Evolutionary conservation across 2,113 vertebrate genomes (phyloP), one percentile per base, ranked within the genome.

Genomic region (Origma solitaria): DNA sequence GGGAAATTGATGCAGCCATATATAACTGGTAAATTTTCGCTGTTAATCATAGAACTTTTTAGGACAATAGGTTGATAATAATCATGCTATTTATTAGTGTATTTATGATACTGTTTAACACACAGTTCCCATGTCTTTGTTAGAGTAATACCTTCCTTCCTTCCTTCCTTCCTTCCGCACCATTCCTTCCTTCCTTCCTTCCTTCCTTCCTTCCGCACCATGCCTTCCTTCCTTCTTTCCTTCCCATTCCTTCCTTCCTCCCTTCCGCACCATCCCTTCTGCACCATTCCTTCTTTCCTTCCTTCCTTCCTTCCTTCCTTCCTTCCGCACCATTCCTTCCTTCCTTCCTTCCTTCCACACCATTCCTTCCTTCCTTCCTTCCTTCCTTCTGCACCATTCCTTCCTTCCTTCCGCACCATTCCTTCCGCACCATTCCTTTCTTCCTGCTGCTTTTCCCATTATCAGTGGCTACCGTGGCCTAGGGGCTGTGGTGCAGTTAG

Each of bases 191-290:
- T 50, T 8, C 14, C 10, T 12, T 9, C 37, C 23, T 35, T 13
- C 27, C 8, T 11, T 8, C 13, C 8, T 17, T 10, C 19, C 16
- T 10, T 14, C 7, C 27, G n/a, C n/a, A n/a, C n/a, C n/a, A n/a
- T 11, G 20, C 7, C 18, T 19, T 2, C n/a, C 5, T 50, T 8
- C 14, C 10, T 12, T 9, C 37, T 19, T 35, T 13, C 30, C 31
- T 47, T 15, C 13, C 24, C n/a, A n/a, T 58, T 18, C 23, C 12
- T 19, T 40, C 33, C 37, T 27, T 9, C 31, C 8, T 17, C 8
- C 19, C 16, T 10, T 14, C 7, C 27, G n/a, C n/a, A n/a, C n/a
- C n/a, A n/a, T 11, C 20, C 7, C 18, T 19, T 2, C n/a, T 4
- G n/a, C n/a, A n/a, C n/a, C n/a, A n/a, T 50, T 8, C 14, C 10